Evolutionary conservation across 2,113 vertebrate species (phyloP).

Genomic region (Scophthalmus maximus): DNA sequence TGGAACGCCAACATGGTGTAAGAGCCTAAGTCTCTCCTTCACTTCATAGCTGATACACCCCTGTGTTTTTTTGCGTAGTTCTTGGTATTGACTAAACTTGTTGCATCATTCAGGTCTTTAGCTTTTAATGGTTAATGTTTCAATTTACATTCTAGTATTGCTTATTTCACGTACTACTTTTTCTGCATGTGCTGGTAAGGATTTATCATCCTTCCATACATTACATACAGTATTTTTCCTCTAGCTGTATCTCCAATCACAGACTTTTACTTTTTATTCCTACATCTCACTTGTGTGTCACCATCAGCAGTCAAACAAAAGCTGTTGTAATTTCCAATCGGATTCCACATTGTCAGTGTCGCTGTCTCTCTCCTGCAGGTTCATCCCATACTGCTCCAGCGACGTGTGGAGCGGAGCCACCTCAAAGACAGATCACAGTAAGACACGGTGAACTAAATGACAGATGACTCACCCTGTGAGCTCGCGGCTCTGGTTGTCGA

Average conservation of each 20-base stretch:
- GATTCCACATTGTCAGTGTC: neutral
- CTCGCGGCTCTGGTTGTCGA: neutral
- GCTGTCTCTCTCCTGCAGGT: slow-evolving; percentile 78
- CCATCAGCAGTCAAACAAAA: too few relatives aligned
- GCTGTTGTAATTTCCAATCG: neutral
- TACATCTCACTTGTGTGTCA: too few relatives aligned
- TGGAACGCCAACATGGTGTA: slow-evolving; percentile 99
- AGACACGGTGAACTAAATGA: slow-evolving; percentile 58
- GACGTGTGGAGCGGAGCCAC: slow-evolving; percentile 95
- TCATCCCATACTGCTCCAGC: slow-evolving; percentile 97
- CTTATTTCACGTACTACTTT: too few relatives aligned
- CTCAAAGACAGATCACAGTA: slow-evolving; percentile 90
- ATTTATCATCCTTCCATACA: too few relatives aligned
- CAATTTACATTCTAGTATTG: too few relatives aligned
- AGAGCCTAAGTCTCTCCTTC: slow-evolving; percentile 59
- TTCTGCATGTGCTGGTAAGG: too few relatives aligned
- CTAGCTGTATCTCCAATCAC: too few relatives aligned
- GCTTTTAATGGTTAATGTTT: too few relatives aligned
- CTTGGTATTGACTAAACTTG: too few relatives aligned
- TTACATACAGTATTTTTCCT: too few relatives aligned
- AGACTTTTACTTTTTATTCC: too few relatives aligned
- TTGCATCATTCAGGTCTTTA: too few relatives aligned
- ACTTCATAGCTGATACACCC: neutral
- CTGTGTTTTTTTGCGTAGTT: neutral
- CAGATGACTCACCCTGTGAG: neutral